Base-by-base conservation (phyloP, 2,888 invertebrate species). In the Diogma glabrata region DNA sequence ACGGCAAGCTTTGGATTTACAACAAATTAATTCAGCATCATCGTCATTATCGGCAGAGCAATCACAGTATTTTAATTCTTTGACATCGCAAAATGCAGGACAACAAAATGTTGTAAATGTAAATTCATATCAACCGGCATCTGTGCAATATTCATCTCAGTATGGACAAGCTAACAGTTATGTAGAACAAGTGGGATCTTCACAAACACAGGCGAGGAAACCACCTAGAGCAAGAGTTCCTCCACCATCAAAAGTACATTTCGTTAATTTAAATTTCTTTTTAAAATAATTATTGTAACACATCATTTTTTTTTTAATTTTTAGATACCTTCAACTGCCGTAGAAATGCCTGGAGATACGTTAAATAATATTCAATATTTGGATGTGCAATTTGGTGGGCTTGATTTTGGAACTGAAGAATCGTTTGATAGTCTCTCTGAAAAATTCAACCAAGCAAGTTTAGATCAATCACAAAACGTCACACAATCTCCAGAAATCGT, bases 331-430 rank as follows among this genome's bases (percentile, higher is more conserved):
- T 78, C 89, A 50, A 85, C 84, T 52, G 94, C 95, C 19, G 95
- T 96, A 33, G 95, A 95, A 72, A 95, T 95, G 95, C 95, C 95
- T 1, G 93, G 89, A 56, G 91, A 91, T 61, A 75, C 84, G 52
- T 73, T 81, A 12, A 79, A 80, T 54, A 81, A 79, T 57, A 80
- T 82, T 57, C 79, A 77, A 56, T 83, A 84, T 67, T 76, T 95
- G 59, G 94, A 94, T 72, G 91, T 95, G 57, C 93, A 94, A 73
- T 95, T 95, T 71, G 93, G 93, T 26, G 91, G 85, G 3, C 74
- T 93, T 59, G 92, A 92, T 61, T 79, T 83, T 61, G 79, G 81
- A 55, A 72, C 76, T 12, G 70, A 70, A 46, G 70, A 70, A 20
- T 60, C 66, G 6, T 69, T 70, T 49, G 69, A 70, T 54, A 59